phyloP scores from a whole-genome alignment of 64 coral and sea anemone genomes.

The Cladopsammia gracilis region DNA sequence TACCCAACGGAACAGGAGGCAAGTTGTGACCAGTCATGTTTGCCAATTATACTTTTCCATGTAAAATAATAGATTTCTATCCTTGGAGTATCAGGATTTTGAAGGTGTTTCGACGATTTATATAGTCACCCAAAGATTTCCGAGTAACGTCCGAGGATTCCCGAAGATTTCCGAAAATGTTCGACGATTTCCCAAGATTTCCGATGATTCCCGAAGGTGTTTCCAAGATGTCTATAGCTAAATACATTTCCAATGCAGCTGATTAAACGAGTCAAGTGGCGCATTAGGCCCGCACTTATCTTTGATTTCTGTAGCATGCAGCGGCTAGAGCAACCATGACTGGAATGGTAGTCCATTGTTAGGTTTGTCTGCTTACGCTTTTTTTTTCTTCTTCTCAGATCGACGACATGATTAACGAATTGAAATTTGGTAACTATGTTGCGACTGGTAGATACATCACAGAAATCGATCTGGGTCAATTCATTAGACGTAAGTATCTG shows the following conservation, averaged over 20 bases:
- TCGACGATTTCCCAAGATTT: too few species aligned
- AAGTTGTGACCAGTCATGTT: background rate
- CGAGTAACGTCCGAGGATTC: too few species aligned
- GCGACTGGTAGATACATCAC: slow-evolving; percentile 92
- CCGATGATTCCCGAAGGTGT: background rate
- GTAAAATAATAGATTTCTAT: too few species aligned
- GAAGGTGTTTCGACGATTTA: too few species aligned
- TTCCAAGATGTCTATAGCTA: background rate
- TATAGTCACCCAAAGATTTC: too few species aligned
- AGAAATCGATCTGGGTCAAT: slow-evolving; percentile 88
- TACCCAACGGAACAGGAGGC: slow-evolving; percentile 98
- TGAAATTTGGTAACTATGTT: slow-evolving; percentile 95
- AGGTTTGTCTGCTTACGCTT: background rate
- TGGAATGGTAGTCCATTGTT: background rate
- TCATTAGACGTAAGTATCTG: slow-evolving; percentile 90
- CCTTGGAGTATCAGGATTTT: too few species aligned
- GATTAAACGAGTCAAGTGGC: too few species aligned
- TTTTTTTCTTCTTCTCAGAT: slow-evolving; percentile 30
- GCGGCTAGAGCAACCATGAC: background rate
- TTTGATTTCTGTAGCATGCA: too few species aligned
- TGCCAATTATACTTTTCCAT: background rate
- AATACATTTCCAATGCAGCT: too few species aligned
- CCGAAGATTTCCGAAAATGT: too few species aligned
- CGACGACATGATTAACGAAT: slow-evolving; percentile 95
- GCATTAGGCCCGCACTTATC: too few species aligned